Base-by-base conservation (phyloP, 2,888 invertebrate species). In the Heliconius erato region DNA sequence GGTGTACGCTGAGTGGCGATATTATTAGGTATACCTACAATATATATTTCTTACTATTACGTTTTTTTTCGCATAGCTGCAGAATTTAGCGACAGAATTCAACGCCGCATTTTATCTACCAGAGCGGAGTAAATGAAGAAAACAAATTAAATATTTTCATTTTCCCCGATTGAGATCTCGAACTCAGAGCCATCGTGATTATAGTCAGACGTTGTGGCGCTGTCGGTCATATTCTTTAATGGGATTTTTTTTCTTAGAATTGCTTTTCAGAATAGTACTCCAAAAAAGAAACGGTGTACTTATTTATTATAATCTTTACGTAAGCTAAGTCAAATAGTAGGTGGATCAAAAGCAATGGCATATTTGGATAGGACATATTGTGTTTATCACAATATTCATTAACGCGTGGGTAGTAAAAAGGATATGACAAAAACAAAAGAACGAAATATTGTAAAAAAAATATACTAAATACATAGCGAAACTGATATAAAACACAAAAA, bases 1-100 rank as follows among this genome's bases (percentile, higher is more conserved):
- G 7, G 23, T 16, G 74, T 76, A 76, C 76, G 35, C 76, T 76
- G 40, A 76, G 63, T 35, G 63, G 63, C 63, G 63, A 71, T 35
- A 40, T n/a, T 14, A 3, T 40, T 23, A 28, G 28, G 28, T 28
- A 23, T 11, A n/a, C 3, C 63, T 63, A 63, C 63, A 63, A 12
- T 63, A 63, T 11, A 23, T 63, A 63, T 63, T 63, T n/a, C 11
- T 63, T 63, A 63, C 0, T n/a, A 9, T 59, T 14, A 16, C 16
- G 49, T 14, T 49, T 1, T 49, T 14, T 49, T 49, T 16, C 4
- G 16, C 49, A 49, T 49, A 16, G 35, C 9, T n/a, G n/a, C n/a
- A n/a, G n/a, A n/a, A n/a, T n/a, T n/a, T n/a, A n/a, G n/a, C n/a
- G 54, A 28, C 28, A 28, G 6, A 54, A 54, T 54, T 54, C 19